Conservation (phyloP, 2,797 vertebrate genomes). For the Anas georgica region DNA sequence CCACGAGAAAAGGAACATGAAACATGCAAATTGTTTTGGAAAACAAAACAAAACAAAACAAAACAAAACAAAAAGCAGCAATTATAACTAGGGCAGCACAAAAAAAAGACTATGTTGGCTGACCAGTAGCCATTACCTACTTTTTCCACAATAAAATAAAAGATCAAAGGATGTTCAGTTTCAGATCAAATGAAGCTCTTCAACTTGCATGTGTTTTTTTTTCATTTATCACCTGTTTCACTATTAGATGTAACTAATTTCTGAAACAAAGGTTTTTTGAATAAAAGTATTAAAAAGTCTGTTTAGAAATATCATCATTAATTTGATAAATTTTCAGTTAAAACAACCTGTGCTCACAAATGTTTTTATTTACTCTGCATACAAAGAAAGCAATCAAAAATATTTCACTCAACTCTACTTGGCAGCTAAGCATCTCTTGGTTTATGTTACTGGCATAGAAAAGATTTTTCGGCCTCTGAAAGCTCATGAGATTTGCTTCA, state of each 20-base stretch:
- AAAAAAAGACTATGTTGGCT: background rate
- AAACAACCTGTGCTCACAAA: background rate
- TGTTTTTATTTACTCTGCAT: background rate
- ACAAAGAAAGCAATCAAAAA: background rate
- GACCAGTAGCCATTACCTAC: background rate
- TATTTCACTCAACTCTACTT: background rate
- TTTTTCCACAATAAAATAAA: background rate
- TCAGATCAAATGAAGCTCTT: background rate
- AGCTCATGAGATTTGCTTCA: background rate
- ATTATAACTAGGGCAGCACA: background rate
- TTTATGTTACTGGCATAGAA: background rate
- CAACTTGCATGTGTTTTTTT: background rate
- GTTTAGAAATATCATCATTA: background rate
- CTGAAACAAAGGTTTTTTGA: background rate
- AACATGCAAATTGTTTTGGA: background rate
- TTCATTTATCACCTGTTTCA: background rate
- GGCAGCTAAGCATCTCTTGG: background rate
- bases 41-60: background rate
- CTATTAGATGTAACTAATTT: background rate
- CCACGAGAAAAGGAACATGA: background rate
- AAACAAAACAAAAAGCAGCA: background rate
- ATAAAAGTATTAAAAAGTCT: background rate
- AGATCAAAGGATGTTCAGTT: background rate
- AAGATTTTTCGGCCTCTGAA: background rate
- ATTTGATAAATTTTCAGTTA: background rate